Evolutionary conservation across 2,113 vertebrate genomes (phyloP).

Genomic region (Pantherophis guttatus): DNA sequence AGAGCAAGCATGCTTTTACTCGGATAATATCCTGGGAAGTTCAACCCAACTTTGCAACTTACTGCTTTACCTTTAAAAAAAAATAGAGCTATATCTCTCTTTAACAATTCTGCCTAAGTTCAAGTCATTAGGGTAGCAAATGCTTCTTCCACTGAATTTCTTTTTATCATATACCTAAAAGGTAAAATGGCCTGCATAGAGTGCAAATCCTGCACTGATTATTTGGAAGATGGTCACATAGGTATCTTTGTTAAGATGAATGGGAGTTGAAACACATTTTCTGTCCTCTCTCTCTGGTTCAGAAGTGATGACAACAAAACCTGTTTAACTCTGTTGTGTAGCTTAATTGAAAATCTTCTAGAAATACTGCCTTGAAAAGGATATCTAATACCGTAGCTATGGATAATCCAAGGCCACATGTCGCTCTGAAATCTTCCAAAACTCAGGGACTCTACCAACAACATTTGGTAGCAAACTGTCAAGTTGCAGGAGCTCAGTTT

Average conservation of each 20-base stretch:
- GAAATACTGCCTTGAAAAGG: not conserved
- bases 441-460: not conserved
- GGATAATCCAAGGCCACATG: not conserved
- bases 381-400: not conserved
- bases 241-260: not conserved
- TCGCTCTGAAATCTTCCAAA: not conserved
- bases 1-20: not conserved
- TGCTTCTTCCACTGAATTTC: not conserved
- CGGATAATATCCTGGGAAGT: not conserved
- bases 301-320: not conserved
- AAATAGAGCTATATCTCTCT: not conserved
- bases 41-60: not conserved
- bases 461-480: not conserved
- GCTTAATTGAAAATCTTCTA: not conserved
- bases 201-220: not conserved
- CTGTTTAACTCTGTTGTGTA: not conserved
- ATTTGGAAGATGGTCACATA: not conserved
- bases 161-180: not conserved
- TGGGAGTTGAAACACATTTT: not conserved
- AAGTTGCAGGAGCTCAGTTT: not conserved
- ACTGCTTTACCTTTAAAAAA: not conserved
- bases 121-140: not conserved
- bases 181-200: too few relatives aligned
- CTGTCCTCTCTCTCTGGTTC: not conserved
- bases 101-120: not conserved